Base-by-base conservation (phyloP, 2,113 vertebrate species). In the Hemicordylus capensis region DNA sequence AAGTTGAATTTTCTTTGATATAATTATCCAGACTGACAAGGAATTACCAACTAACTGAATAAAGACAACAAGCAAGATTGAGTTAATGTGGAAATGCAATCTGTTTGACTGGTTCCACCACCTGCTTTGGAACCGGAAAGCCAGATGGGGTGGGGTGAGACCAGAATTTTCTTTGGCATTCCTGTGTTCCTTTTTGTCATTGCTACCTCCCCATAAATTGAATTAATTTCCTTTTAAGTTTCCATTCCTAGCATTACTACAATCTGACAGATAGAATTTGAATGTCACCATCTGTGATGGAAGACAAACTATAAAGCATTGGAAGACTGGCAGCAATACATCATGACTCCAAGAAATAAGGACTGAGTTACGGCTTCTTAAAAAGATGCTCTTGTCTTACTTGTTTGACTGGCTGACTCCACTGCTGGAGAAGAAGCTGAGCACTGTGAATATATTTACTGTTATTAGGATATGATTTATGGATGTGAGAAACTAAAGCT, bases 261-360 rank as follows among this genome's bases (percentile, higher is more conserved):
- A 89, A 79, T 84, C 88, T 81, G 78, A 85, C 82, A 94, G 92
- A 91, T 91, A 90, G 85, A 93, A 93, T 94, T 92, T 93, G 80
- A 89, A 80, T 94, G 89, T 91, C 88, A 92, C 92, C 93, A 94
- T 93, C 94, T 95, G 93, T 81, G 90, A 91, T 92, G 78, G 90
- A 90, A 93, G 82, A 91, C 93, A 93, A 94, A 93, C 87, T 85
- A 93, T 90, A 89, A 93, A 91, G 91, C 83, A 87, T 86, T 89
- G 84, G 89, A 83, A 94, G 90, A 91, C 88, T 89, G 93, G 82
- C 66, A 86, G 88, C 82, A 84, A 84, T 88, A 84, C 31, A 19
- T 44, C 20, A 19, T 20, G 54, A 93, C 76, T 87, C 86, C 88
- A 92, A 88, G 89, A 87, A 94, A 86, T 89, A 90, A 91, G 87